Base-by-base conservation (phyloP, 2,113 vertebrate species). In the Cyprinodon tularosa region DNA sequence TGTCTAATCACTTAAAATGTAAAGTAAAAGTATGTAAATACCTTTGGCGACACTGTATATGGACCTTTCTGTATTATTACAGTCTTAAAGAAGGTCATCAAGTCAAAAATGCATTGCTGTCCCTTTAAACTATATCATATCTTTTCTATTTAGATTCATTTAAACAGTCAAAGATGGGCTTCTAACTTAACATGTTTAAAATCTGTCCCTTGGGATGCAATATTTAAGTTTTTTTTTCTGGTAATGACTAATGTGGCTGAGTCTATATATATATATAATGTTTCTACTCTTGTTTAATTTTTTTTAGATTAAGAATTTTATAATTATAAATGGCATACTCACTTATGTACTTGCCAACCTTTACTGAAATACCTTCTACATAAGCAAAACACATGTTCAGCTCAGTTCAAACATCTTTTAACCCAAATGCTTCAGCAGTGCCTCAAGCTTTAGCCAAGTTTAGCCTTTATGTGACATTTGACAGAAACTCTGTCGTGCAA, bases 401-500 rank as follows among this genome's bases (percentile, higher is more conserved):
- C 3, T 8, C 17, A 57, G 50, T 57, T n/a, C 50, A 57, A 62
- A 62, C 13, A 39, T 62, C 5, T 62, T 62, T 39, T 62, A 62
- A 62, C 12, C 36, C 13, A 39, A 15, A 12, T 17, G 36, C 12
- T 8, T 62, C 61, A 57, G 17, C 50, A 57, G 50, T 20, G 50
- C 50, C 50, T 62, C 36, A 17, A 62, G 61, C 61, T 62, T 39
- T n/a, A 38, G 61, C 61, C 8, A 14, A 38, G 61, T 62, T 62
- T 38, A 62, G 61, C 61, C 8, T 12, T 9, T 57, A 57, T n/a
- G 50, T 20, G 50, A 57, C 17, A 57, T 29, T 6, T 61, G 36
- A 60, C 45, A 44, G 53, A 75, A 61, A 50, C 71, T 73, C 53
- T 8, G 48, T 17, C 20, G n/a, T 22, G 38, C 15, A 45, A 64